phyloP scores from a whole-genome alignment of 2,888 invertebrate species.

The Perithous albicinctus region DNA sequence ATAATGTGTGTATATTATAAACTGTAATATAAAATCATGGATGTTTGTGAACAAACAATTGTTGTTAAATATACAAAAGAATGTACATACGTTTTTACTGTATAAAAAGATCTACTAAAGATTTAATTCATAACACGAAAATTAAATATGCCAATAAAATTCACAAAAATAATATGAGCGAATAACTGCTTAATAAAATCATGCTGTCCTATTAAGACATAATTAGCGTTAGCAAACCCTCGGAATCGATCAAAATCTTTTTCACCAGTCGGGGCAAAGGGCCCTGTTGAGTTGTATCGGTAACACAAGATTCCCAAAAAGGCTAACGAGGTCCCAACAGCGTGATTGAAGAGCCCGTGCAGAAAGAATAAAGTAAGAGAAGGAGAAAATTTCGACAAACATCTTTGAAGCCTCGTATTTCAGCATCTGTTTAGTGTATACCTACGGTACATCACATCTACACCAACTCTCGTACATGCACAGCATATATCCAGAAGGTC shows the following conservation, averaged over 20 bases:
- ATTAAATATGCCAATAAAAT: too few species aligned
- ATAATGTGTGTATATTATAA: too few species aligned
- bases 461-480: constrained; percentile 36
- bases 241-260: not conserved
- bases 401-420: constrained; percentile 80
- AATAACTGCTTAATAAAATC: not conserved
- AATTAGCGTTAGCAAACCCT: not conserved
- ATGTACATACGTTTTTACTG: too few species aligned
- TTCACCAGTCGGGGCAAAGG: not conserved
- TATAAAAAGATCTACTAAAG: too few species aligned
- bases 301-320: constrained; percentile 51
- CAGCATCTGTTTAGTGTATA: constrained; percentile 82
- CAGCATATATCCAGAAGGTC: constrained; percentile 53
- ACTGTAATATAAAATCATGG: too few species aligned
- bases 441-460: constrained; percentile 33
- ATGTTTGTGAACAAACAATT: too few species aligned
- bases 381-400: constrained; percentile 73
- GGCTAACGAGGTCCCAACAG: constrained; percentile 54
- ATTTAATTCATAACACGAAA: too few species aligned
- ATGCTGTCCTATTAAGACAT: not conserved
- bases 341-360: not conserved
- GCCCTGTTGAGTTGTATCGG: constrained; percentile 41
- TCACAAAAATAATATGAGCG: too few species aligned
- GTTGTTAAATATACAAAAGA: too few species aligned
- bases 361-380: constrained; percentile 40